Conservation (phyloP, 2,888 invertebrate species). For the Sepioteuthis lessoniana region DNA sequence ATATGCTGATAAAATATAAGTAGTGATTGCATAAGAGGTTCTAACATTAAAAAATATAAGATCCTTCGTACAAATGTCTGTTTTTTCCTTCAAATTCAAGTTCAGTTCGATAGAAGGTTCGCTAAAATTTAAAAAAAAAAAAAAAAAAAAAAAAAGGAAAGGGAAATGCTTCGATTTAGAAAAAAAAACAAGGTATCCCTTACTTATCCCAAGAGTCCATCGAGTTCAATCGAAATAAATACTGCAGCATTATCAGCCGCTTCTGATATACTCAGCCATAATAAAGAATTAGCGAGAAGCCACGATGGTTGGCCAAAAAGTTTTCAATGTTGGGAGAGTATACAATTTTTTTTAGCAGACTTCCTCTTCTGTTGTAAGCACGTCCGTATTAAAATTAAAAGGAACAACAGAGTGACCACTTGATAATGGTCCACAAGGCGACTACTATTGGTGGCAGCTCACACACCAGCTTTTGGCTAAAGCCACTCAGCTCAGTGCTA, state of each 20-base stretch:
- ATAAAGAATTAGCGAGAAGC: slow-evolving; percentile 1
- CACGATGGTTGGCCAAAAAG: slow-evolving; percentile 33
- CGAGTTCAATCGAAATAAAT: not conserved
- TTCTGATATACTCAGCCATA: not conserved
- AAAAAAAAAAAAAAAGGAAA: not conserved
- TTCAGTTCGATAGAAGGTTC: not conserved
- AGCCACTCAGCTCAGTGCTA: slow-evolving; percentile 34
- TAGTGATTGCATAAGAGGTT: not conserved
- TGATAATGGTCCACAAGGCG: not conserved
- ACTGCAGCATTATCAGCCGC: not conserved
- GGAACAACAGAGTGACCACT: slow-evolving; percentile 18
- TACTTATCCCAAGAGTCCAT: not conserved
- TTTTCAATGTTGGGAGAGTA: not conserved
- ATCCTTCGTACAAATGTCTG: not conserved
- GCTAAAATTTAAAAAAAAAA: not conserved
- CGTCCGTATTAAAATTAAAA: not conserved
- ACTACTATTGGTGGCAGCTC: not conserved
- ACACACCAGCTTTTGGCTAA: slow-evolving; percentile 25
- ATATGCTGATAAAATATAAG: not conserved
- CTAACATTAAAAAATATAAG: not conserved
- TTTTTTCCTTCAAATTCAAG: not conserved
- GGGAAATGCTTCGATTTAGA: slow-evolving; percentile 6
- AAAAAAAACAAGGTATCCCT: not conserved
- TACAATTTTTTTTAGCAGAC: not conserved
- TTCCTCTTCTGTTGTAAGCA: slow-evolving; percentile 34